Percentiles rank a stretch among this genome's conserved stretches.
These are phyloP conservation scores for Mycalesis mineus DNA, from an alignment of 2,888 invertebrate species.

Conservation along the genomic window DNA sequence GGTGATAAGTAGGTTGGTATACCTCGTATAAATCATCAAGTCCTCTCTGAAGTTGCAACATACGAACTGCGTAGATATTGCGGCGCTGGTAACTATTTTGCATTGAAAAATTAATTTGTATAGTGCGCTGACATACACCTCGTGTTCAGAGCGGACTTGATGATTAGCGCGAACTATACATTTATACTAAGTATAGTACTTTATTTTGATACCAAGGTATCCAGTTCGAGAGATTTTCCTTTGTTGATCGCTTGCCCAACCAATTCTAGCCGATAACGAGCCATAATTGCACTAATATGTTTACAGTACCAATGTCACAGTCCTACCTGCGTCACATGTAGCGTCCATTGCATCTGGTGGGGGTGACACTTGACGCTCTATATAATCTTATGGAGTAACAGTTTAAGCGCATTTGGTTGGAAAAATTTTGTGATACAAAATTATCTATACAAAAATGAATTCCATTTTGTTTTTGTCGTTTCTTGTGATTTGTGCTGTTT, in stretches of 20 bases:
- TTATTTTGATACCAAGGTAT: not conserved
- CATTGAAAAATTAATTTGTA: too few relatives aligned
- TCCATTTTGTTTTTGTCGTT: slow-evolving; percentile 36
- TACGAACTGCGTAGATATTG: too few relatives aligned
- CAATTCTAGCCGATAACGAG: slow-evolving; percentile 1
- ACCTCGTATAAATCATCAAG: too few relatives aligned
- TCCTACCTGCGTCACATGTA: slow-evolving; percentile 25
- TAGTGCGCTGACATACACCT: too few relatives aligned
- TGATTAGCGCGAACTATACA: too few relatives aligned
- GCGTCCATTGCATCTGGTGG: slow-evolving; percentile 22
- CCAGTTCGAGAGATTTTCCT: not conserved
- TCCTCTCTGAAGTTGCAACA: too few relatives aligned
- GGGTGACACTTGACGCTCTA: slow-evolving; percentile 7
- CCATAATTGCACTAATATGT: slow-evolving; percentile 36
- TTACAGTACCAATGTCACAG: slow-evolving; percentile 38
- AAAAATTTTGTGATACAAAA: not conserved
- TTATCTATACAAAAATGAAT: slow-evolving; percentile 21
- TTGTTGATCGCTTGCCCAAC: not conserved
- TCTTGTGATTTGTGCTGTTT: slow-evolving; percentile 34
- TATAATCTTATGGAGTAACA: slow-evolving; percentile 18
- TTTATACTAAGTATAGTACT: too few relatives aligned
- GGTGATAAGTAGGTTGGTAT: too few relatives aligned
- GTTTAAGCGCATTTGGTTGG: not conserved
- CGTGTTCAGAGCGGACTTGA: too few relatives aligned
- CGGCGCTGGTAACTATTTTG: too few relatives aligned